Evolutionary conservation across 2,888 invertebrate species (phyloP).

Genomic region (Amorpha juglandis): DNA sequence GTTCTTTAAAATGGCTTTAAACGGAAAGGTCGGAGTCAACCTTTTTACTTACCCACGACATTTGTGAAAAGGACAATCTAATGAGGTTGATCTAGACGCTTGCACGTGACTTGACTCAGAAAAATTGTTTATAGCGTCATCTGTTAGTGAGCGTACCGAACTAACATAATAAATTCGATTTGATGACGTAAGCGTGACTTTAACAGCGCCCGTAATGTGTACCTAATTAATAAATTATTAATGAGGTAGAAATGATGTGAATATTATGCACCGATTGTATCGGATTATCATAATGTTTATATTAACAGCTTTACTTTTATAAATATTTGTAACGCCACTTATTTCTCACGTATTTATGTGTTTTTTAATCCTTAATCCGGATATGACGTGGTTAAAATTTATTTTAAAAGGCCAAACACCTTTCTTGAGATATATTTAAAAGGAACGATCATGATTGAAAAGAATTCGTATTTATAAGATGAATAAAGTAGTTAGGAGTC

Average conservation of each 20-base stretch:
- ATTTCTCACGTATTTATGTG: slow-evolving; percentile 10
- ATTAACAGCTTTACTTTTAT: slow-evolving; percentile 1
- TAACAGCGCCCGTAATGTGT: slow-evolving; percentile 7
- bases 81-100: slow-evolving; percentile 18
- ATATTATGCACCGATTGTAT: slow-evolving; percentile 5
- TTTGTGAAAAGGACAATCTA: slow-evolving; percentile 18
- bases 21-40: slow-evolving; percentile 18
- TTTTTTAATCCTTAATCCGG: slow-evolving; percentile 9
- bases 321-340: not conserved
- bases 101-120: slow-evolving; percentile 15
- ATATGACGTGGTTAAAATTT: slow-evolving; percentile 1
- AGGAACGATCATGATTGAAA: not conserved
- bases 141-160: not conserved
- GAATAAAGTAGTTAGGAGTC: no score
- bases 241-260: slow-evolving; percentile 18
- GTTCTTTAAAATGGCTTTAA: slow-evolving; percentile 5
- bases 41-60: slow-evolving; percentile 23
- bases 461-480: not conserved
- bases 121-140: slow-evolving; percentile 13
- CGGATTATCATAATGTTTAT: slow-evolving; percentile 17
- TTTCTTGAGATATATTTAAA: not conserved
- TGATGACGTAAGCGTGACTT: not conserved
- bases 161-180: not conserved
- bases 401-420: slow-evolving; percentile 1
- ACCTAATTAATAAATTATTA: slow-evolving; percentile 20